Evolutionary conservation across 2,797 vertebrate genomes (phyloP), one percentile per base, ranked within the genome.

Genomic region (Pitangus sulphuratus): DNA sequence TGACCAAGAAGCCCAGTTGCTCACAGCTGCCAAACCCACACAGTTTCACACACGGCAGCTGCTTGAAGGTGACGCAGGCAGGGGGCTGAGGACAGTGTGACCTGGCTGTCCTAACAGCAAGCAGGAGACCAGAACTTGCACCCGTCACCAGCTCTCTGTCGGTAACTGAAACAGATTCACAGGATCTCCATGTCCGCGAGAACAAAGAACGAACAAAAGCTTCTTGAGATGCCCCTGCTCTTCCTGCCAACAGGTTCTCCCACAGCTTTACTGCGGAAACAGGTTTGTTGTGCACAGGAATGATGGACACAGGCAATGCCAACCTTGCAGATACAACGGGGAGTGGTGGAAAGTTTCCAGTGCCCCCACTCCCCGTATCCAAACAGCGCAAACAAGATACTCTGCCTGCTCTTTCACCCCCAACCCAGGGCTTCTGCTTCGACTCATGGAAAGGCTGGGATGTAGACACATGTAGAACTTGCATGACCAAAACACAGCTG

Each of bases 181-280:
- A 62, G 40, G 30, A 70, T 31, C 24, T 42, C 12, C 20, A 0
- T 2, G 2, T 14, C 4, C 0, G 1, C 0, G 2, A 86, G 30
- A 57, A 21, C 0, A 0, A 53, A 51, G 9, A 54, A 45, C 3
- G 1, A 75, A 60, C 8, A 22, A 31, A 80, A 40, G 0, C 0
- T 31, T 44, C 11, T 22, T 14, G 26, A 78, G 78, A 53, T 42
- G 3, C 40, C 16, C 11, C 24, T 61, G 33, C 61, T 75, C 11
- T 42, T 75, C 48, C 44, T 56, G 53, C 45, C 47, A 31, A 13
- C 62, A 31, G 24, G 25, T 53, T 78, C 33, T 78, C 70, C 40
- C 21, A 30, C 17, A 39, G 64, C 22, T 44, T 19, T 5, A 9
- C n/a, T 89, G n/a, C 56, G 40, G 25, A 4, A 44, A 31, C 12